Evolutionary conservation across 2,888 invertebrate genomes (phyloP).

Genomic region (Imbricaverruca yamaguchii): DNA sequence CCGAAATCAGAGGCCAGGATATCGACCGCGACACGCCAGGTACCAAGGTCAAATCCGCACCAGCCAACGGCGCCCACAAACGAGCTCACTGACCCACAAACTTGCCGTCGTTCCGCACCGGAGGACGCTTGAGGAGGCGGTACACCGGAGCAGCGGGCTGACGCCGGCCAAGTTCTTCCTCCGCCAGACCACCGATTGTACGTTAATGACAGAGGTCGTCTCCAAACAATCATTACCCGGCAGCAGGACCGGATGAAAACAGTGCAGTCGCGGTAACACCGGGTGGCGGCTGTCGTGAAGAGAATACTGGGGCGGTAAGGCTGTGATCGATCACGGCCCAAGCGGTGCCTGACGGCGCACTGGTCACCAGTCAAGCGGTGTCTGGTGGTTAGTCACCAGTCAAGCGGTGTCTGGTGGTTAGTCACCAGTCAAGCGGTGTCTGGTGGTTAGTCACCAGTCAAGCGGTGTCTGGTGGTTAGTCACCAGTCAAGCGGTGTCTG

Average conservation of each 20-base stretch:
- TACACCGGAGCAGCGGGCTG: not conserved
- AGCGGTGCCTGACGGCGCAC: not conserved
- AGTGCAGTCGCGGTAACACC: not conserved
- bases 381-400: too few relatives aligned
- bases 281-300: not conserved
- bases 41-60: not conserved
- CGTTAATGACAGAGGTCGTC: not conserved
- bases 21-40: not conserved
- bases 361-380: too few relatives aligned
- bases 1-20: not conserved
- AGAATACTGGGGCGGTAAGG: not conserved
- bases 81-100: constrained; percentile 16
- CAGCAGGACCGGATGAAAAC: not conserved
- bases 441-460: too few relatives aligned
- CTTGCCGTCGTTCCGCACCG: not conserved
- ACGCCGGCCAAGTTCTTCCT: not conserved
- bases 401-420: too few relatives aligned
- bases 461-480: too few relatives aligned
- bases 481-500: too few relatives aligned
- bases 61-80: not conserved
- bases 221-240: constrained; percentile 11
- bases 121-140: not conserved
- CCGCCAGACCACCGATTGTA: not conserved
- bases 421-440: too few relatives aligned
- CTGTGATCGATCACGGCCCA: not conserved